phyloP scores from a whole-genome alignment of 2,888 invertebrate genomes.

The Nyleta sp. region DNA sequence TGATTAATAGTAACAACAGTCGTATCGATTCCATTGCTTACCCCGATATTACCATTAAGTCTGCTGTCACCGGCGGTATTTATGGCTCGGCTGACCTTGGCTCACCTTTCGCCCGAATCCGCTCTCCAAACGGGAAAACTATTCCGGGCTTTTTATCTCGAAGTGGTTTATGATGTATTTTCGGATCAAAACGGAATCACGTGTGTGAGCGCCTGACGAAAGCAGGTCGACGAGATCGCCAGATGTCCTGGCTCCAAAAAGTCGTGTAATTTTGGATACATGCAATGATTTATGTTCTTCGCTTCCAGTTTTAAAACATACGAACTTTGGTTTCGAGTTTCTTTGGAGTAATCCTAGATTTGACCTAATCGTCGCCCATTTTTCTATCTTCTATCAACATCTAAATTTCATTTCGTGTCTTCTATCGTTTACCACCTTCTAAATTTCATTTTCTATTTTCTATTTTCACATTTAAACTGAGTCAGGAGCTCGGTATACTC shows the following conservation, averaged over 20 bases:
- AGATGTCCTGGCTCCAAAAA: neutral
- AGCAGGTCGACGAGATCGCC: neutral
- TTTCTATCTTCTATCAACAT: too few relatives aligned
- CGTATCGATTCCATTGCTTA: constrained; percentile 45
- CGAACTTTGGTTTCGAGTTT: too few relatives aligned
- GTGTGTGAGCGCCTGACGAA: neutral
- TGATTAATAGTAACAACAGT: constrained; percentile 52
- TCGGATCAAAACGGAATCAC: constrained; percentile 19
- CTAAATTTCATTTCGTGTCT: too few relatives aligned
- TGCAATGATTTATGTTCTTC: too few relatives aligned
- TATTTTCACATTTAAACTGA: too few relatives aligned
- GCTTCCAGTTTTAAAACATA: too few relatives aligned
- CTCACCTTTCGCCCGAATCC: constrained; percentile 22
- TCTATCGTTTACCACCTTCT: too few relatives aligned
- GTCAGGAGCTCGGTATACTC: too few relatives aligned
- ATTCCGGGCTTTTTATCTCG: constrained; percentile 22
- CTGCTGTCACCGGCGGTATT: constrained; percentile 24
- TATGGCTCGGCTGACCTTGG: constrained; percentile 44
- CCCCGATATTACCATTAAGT: constrained; percentile 48
- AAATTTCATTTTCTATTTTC: too few relatives aligned
- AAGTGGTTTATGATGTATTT: constrained; percentile 23
- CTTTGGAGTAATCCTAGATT: too few relatives aligned
- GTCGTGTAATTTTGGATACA: too few relatives aligned
- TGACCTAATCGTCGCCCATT: too few relatives aligned
- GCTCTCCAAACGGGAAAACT: constrained; percentile 20